Evolutionary conservation across 2,888 invertebrate species (phyloP).

Genomic region (Plagodis dolabraria): DNA sequence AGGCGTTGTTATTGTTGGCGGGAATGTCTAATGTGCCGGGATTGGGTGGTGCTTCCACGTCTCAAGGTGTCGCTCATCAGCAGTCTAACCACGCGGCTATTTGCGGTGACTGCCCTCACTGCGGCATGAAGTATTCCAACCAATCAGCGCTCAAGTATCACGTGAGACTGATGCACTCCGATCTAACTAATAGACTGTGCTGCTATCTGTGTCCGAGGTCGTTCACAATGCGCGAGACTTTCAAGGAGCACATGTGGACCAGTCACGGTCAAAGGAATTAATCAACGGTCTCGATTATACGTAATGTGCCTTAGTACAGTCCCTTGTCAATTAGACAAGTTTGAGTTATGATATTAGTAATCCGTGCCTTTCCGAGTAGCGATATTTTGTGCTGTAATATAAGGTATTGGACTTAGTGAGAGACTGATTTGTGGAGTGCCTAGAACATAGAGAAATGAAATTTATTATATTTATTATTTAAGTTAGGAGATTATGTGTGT

Average conservation of each 20-base stretch:
- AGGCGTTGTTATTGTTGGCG: constrained; percentile 67
- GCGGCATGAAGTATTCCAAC: constrained; percentile 88
- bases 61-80: constrained; percentile 68
- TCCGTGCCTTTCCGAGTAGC: constrained; percentile 36
- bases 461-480: constrained; percentile 33
- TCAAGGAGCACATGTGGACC: constrained; percentile 89
- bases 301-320: constrained; percentile 67
- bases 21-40: constrained; percentile 71
- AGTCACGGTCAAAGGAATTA: constrained; percentile 87
- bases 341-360: constrained; percentile 23
- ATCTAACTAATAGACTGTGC: constrained; percentile 87
- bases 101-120: constrained; percentile 88
- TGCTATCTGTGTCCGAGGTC: constrained; percentile 89
- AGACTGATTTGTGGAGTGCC: constrained; percentile 38
- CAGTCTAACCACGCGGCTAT: constrained; percentile 81
- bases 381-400: constrained; percentile 21
- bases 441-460: constrained; percentile 28
- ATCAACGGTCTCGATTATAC: constrained; percentile 40
- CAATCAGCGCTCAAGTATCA: constrained; percentile 89
- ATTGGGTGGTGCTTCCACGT: constrained; percentile 72
- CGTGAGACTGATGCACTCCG: constrained; percentile 88
- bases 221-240: constrained; percentile 88
- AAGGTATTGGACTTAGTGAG: constrained; percentile 32
- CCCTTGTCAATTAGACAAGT: constrained; percentile 47
- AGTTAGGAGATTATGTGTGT: constrained; percentile 21